Base-by-base conservation (phyloP, 2,888 invertebrate species). In the Drosophila mercatorum region DNA sequence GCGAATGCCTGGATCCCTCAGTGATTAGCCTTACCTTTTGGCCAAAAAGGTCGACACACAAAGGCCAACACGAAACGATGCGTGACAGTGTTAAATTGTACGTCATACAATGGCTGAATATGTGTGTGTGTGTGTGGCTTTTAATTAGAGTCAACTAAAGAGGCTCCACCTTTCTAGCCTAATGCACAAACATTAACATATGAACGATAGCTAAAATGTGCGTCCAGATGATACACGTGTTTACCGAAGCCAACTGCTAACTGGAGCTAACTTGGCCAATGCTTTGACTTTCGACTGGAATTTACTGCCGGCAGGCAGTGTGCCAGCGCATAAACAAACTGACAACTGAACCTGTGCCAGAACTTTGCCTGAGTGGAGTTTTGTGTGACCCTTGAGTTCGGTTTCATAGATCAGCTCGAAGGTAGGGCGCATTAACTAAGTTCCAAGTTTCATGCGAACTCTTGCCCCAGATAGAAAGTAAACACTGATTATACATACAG, bases 51-150 rank as follows among this genome's bases (percentile, higher is more conserved):
- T 68, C 72, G 34, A 56, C 64, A 28, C 66, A 68, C 72, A 78
- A 61, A 75, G 79, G 79, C 65, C 57, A 66, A 68, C 84, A 84
- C 80, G 72, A 87, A 79, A 75, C 88, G 84, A 84, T 84, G 84
- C 84, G 84, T 84, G 89, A 87, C 89, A 87, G 89, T 89, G 84
- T 81, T 89, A 84, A 84, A 79, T 79, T 83, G 84, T 70, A 67
- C 67, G 71, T 59, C 80, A 68, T 68, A 31, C 51, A 38, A 17
- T 56, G 11, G 26, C 14, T 41, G 31, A 26, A 26, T 41, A 41
- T 61, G 47, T 44, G 17, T 17, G 17, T 17, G 56, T 51, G 59
- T 53, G 38, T 60, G 69, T 57, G 66, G 75, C 86, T 85, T 86
- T 86, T 89, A 86, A 86, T 86, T 89, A 86, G 90, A 88, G 83